A percentile compares a stretch with the other conserved stretches of the same genome.
Evolutionary conservation across 2,888 invertebrate genomes (phyloP).

Genomic region (Pachydiplax longipennis): DNA sequence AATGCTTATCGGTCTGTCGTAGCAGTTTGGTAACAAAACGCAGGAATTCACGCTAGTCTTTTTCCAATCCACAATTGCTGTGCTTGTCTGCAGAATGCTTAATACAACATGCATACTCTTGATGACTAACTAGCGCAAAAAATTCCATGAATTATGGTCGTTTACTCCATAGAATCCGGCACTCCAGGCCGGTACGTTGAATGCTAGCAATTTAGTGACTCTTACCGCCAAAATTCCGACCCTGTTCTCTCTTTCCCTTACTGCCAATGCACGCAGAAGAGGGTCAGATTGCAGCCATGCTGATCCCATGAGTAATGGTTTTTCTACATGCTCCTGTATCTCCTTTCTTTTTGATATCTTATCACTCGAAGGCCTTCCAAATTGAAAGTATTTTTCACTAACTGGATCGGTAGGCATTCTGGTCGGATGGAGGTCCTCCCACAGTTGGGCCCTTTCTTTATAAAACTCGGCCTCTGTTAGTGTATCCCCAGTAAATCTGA

Average conservation of each 20-base stretch:
- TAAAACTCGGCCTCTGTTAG: constrained; percentile 69
- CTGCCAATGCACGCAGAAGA: constrained; percentile 73
- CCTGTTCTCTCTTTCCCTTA: constrained; percentile 77
- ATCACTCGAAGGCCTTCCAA: neutral
- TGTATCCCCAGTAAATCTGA: constrained; percentile 66
- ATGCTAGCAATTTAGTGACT: neutral
- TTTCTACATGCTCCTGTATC: neutral
- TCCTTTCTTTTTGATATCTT: neutral
- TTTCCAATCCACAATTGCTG: too few species aligned
- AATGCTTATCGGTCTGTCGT: too few species aligned
- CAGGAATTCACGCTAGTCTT: too few species aligned
- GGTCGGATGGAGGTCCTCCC: constrained; percentile 68
- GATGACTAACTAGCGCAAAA: too few species aligned
- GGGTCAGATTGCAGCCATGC: constrained; percentile 64
- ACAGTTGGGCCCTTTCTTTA: constrained; percentile 65
- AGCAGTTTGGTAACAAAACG: too few species aligned
- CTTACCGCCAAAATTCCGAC: constrained; percentile 74
- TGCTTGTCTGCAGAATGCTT: too few species aligned
- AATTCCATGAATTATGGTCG: too few species aligned
- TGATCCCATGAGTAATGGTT: neutral
- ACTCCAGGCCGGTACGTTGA: too few species aligned
- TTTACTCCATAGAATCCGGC: too few species aligned
- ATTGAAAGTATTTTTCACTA: constrained; percentile 61
- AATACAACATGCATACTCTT: too few species aligned
- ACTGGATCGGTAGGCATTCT: constrained; percentile 66